phyloP scores from a whole-genome alignment of 2,888 invertebrate genomes.

The Chymomyza procnemis region DNA sequence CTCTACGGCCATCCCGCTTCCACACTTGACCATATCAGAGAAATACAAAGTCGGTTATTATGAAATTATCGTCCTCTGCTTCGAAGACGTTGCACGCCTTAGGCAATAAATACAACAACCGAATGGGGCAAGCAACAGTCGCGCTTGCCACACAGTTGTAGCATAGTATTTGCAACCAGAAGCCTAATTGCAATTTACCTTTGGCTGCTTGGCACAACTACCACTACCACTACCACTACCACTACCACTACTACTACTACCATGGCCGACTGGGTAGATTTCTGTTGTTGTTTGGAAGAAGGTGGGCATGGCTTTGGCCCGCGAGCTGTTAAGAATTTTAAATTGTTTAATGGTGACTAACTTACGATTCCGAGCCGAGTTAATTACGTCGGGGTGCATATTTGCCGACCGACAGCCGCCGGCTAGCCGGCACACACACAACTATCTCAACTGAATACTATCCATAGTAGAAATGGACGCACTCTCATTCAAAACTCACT shows the following conservation, averaged over 20 bases:
- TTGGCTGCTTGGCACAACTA: constrained; percentile 22
- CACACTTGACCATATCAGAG: constrained; percentile 12
- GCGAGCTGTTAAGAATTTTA: constrained; percentile 69
- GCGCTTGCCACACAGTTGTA: constrained; percentile 20
- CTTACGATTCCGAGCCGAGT: constrained; percentile 73
- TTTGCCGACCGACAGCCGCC: constrained; percentile 54
- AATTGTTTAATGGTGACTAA: constrained; percentile 73
- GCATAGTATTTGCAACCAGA: constrained; percentile 73
- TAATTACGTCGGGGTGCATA: constrained; percentile 74
- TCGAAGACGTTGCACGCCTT: constrained; percentile 60
- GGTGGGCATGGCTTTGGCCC: constrained; percentile 20
- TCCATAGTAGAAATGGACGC: constrained; percentile 7
- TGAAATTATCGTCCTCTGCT: constrained; percentile 64
- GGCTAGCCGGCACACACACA: not conserved
- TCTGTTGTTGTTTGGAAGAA: constrained; percentile 12
- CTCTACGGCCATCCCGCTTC: constrained; percentile 41
- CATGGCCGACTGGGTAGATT: constrained; percentile 8
- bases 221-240: not conserved
- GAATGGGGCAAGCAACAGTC: constrained; percentile 46
- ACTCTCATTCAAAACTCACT: not conserved
- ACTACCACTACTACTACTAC: not conserved
- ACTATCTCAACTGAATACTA: not conserved
- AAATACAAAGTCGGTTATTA: constrained; percentile 62
- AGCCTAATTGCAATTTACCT: constrained; percentile 77
- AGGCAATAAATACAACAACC: constrained; percentile 70